Percentiles rank a stretch among this genome's conserved stretches.
phyloP scores from a whole-genome alignment of 2,888 invertebrate genomes.

The Endomychus coccineus region DNA sequence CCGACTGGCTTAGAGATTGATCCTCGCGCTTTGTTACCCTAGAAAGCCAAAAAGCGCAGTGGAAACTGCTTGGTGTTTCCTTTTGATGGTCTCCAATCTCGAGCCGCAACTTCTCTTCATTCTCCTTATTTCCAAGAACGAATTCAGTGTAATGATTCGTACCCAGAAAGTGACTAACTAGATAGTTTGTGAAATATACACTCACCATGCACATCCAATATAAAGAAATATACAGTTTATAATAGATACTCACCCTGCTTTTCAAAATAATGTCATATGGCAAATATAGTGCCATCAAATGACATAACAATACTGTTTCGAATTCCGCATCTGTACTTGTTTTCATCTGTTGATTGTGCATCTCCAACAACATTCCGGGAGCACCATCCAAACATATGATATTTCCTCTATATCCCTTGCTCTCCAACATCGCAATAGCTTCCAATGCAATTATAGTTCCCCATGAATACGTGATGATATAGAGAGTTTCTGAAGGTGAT shows the following conservation, averaged over 20 bases:
- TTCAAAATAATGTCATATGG: conserved; percentile 42
- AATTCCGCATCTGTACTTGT: conserved; percentile 46
- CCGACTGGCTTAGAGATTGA: too few species aligned
- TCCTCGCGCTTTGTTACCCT: too few species aligned
- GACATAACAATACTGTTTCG: conserved; percentile 50
- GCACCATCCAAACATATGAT: conserved; percentile 75
- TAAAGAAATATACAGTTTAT: too few species aligned
- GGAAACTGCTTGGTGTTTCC: too few species aligned
- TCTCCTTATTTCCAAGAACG: too few species aligned
- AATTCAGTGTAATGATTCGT: too few species aligned
- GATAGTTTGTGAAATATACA: too few species aligned
- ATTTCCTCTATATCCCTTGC: conserved; percentile 54
- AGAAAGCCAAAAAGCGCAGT: too few species aligned
- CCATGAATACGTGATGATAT: conserved; percentile 81
- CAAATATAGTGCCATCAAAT: conserved; percentile 45
- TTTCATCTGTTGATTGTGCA: conserved; percentile 44
- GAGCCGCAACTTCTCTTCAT: too few species aligned
- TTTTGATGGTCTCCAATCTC: too few species aligned
- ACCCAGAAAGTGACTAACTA: too few species aligned
- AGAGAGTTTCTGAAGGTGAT: conserved; percentile 43
- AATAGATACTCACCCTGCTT: conserved; percentile 37
- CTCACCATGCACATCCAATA: too few species aligned
- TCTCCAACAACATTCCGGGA: conserved; percentile 54
- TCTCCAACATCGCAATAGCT: conserved; percentile 64
- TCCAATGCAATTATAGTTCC: conserved; percentile 74